Evolutionary conservation across 2,113 vertebrate genomes (phyloP).

Genomic region (Progne subis): DNA sequence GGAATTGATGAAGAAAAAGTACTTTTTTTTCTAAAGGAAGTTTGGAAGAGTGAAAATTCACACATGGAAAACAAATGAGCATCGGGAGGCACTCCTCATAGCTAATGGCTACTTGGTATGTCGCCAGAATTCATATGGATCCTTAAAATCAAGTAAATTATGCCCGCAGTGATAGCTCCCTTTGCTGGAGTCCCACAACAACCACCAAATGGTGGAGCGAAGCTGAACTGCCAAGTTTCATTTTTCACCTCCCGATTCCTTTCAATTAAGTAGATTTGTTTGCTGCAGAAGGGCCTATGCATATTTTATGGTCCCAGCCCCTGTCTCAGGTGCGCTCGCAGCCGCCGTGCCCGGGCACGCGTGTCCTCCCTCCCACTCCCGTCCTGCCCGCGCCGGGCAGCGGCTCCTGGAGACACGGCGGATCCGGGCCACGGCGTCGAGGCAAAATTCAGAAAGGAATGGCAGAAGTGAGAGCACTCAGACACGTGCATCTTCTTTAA

Average conservation of each 20-base stretch:
- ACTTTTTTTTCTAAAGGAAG: not conserved
- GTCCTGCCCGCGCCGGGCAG: accelerated
- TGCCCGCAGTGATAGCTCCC: constrained; percentile 15
- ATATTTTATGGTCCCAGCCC: not conserved
- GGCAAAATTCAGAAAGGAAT: not conserved
- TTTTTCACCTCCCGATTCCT: constrained; percentile 36
- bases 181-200: not conserved
- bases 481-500: not conserved
- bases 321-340: not conserved
- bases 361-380: not conserved
- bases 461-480: not conserved
- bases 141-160: constrained; percentile 33
- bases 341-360: not conserved
- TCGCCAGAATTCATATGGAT: constrained; percentile 23
- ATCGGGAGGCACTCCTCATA: not conserved
- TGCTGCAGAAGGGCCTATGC: not conserved
- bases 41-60: constrained; percentile 13
- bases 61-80: constrained; percentile 42
- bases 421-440: accelerated
- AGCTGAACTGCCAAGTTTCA: constrained; percentile 49
- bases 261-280: not conserved
- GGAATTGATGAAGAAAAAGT: constrained; percentile 35
- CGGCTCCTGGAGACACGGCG: not conserved
- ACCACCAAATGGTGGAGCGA: not conserved
- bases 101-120: constrained; percentile 14